Base-by-base conservation (phyloP, 2,888 invertebrate species). In the Griposia aprilina region DNA sequence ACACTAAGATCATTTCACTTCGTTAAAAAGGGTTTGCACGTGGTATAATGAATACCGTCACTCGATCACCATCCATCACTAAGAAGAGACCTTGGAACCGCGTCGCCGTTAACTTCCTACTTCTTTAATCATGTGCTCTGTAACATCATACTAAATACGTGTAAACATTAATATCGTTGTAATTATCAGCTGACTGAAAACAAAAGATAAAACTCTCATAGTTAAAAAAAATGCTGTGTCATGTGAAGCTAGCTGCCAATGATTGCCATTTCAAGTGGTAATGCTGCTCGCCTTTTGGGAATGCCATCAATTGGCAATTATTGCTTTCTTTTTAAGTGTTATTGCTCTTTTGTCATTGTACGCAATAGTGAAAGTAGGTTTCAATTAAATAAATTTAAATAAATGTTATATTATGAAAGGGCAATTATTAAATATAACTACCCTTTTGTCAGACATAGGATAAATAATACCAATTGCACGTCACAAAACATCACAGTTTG, bases 41-140 rank as follows among this genome's bases (percentile, higher is more conserved):
- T 76, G n/a, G 63, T 65, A 62, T 79, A 78, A 78, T 84, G 74
- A 78, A 84, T 74, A 74, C 63, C 41, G 62, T 13, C 66, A 66
- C 85, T 85, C 85, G 30, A 80, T 85, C 86, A 76, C 71, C 57
- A 86, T 83, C 86, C 78, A 85, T 85, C 80, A 83, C 67, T 62
- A 75, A 36, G 36, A 55, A n/a, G 30, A 74, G 75, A 74, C 85
- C 72, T 85, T 82, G 85, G 23, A 50, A 52, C 48, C 69, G 60
- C 52, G 48, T 74, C 69, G 41, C 20, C 55, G 36, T 36, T 52
- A 62, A 65, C 76, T 82, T 74, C 73, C 70, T 75, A 63, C 45
- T 76, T 48, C 70, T 65, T 65, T 26, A 62, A 66, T 85, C 66
- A 85, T 72, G 72, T 77, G 63, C 11, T 85, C 67, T 45, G 68